Evolutionary conservation across 1,140 invertebrate species (phyloP).

Genomic region (Diabrotica virgifera): DNA sequence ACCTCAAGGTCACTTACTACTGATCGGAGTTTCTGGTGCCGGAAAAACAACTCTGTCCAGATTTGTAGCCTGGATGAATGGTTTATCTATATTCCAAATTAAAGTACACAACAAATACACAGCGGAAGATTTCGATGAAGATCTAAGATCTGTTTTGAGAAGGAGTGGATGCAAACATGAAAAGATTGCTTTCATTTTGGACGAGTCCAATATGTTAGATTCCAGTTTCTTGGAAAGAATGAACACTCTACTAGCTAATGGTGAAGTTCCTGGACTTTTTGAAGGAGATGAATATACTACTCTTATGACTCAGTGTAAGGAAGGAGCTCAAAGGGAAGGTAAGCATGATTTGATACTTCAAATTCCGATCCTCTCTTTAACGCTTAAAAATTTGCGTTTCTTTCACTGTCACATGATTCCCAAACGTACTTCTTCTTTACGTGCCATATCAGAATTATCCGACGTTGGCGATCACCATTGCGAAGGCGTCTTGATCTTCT

Average conservation of each 20-base stretch:
- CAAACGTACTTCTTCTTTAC: too few species aligned
- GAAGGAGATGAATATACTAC: constrained; percentile 97
- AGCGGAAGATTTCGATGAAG: constrained; percentile 98
- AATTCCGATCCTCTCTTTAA: too few species aligned
- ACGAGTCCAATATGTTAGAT: constrained; percentile 98
- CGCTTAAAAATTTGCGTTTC: too few species aligned
- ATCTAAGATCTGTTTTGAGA: constrained; percentile 88
- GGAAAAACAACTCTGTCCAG: constrained; percentile 98
- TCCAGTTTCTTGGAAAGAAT: constrained; percentile 98
- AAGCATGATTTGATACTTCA: neutral
- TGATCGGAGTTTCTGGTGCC: constrained; percentile 97
- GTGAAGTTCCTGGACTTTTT: constrained; percentile 93
- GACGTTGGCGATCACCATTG: too few species aligned
- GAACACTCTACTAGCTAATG: constrained; percentile 98
- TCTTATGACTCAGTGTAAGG: constrained; percentile 99
- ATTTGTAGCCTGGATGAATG: constrained; percentile 99
- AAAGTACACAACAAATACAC: constrained; percentile 99
- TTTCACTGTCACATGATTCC: neutral
- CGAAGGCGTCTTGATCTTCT: too few species aligned
- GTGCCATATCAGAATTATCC: too few species aligned
- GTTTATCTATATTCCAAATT: constrained; percentile 96
- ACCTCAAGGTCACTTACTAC: constrained; percentile 93
- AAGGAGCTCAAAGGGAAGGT: constrained; percentile 94
- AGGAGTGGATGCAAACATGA: constrained; percentile 96
- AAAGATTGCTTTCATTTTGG: constrained; percentile 98